Evolutionary conservation across 2,888 invertebrate genomes (phyloP).

Genomic region (Nudaria mundana): DNA sequence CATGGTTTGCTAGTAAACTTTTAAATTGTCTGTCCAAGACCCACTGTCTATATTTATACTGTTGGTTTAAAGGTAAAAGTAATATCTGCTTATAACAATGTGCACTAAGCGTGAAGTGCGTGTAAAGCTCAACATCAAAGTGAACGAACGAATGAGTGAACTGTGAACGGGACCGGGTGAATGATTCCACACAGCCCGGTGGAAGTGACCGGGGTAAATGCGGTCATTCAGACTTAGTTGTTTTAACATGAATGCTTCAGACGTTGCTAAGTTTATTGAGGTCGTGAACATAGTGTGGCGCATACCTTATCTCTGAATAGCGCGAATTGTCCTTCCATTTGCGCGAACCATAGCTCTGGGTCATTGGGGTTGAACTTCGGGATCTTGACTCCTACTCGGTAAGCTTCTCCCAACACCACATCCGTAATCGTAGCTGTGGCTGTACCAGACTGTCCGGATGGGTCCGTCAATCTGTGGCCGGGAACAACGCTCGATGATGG

Average conservation of each 20-base stretch:
- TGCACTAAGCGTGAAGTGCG: slow-evolving; percentile 65
- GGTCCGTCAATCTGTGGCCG: too few relatives aligned
- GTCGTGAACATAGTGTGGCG: too few relatives aligned
- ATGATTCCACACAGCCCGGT: slow-evolving; percentile 58
- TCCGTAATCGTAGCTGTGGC: too few relatives aligned
- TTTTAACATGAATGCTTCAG: slow-evolving; percentile 22
- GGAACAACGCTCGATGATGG: too few relatives aligned
- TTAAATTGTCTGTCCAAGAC: slow-evolving; percentile 3
- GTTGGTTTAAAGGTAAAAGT: slow-evolving; percentile 33
- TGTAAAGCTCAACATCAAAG: slow-evolving; percentile 66
- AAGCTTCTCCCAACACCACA: too few relatives aligned
- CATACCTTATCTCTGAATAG: too few relatives aligned
- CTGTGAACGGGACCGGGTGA: slow-evolving; percentile 61
- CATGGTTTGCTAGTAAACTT: too few relatives aligned
- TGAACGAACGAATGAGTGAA: slow-evolving; percentile 55
- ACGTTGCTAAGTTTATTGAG: slow-evolving; percentile 15
- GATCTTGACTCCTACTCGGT: too few relatives aligned
- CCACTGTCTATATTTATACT: slow-evolving; percentile 21
- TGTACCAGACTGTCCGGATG: too few relatives aligned
- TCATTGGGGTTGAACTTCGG: too few relatives aligned
- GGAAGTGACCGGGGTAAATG: slow-evolving; percentile 58
- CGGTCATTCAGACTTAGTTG: slow-evolving; percentile 31
- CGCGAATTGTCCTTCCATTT: too few relatives aligned
- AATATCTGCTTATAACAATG: slow-evolving; percentile 50
- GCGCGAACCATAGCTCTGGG: too few relatives aligned